phyloP scores from a whole-genome alignment of 92 coral and sea anemone genomes.

The Epizoanthus stellaris region DNA sequence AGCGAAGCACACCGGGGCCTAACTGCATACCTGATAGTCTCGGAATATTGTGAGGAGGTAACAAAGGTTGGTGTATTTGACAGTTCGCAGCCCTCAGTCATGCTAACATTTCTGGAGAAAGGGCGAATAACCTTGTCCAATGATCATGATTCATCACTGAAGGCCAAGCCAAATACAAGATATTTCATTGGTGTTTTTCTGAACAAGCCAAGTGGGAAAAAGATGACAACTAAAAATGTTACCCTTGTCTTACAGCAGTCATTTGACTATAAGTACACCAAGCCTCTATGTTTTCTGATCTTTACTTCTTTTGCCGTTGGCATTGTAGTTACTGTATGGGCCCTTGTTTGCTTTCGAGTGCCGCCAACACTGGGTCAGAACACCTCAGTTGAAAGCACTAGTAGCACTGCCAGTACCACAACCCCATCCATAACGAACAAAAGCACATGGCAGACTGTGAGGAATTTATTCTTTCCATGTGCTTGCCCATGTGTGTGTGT shows the following conservation, averaged over 20 bases:
- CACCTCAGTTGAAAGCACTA: slow-evolving; percentile 13
- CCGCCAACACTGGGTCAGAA: slow-evolving; percentile 58
- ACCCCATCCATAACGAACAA: background rate
- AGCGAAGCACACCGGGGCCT: background rate
- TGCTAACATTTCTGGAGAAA: slow-evolving; percentile 55
- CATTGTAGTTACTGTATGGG: slow-evolving; percentile 80
- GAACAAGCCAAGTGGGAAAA: background rate
- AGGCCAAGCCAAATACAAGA: slow-evolving; percentile 23
- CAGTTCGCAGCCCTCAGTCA: slow-evolving; percentile 34
- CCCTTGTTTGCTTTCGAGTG: slow-evolving; percentile 82
- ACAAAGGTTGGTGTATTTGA: slow-evolving; percentile 17
- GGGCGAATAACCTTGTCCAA: slow-evolving; percentile 81
- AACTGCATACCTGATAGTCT: slow-evolving; percentile 69
- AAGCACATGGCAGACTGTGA: slow-evolving; percentile 27
- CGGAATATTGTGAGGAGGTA: slow-evolving; percentile 59
- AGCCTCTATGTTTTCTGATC: slow-evolving; percentile 73
- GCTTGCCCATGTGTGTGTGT: slow-evolving; percentile 5
- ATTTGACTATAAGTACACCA: slow-evolving; percentile 67
- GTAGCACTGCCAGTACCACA: background rate
- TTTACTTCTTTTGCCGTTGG: slow-evolving; percentile 78
- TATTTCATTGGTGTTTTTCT: slow-evolving; percentile 83
- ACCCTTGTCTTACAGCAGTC: slow-evolving; percentile 57
- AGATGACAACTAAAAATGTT: slow-evolving; percentile 48
- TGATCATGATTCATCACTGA: slow-evolving; percentile 63
- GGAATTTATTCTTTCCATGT: slow-evolving; percentile 37